Base-by-base conservation (phyloP, 2,113 vertebrate species). In the Campylomormyrus tamandua region DNA sequence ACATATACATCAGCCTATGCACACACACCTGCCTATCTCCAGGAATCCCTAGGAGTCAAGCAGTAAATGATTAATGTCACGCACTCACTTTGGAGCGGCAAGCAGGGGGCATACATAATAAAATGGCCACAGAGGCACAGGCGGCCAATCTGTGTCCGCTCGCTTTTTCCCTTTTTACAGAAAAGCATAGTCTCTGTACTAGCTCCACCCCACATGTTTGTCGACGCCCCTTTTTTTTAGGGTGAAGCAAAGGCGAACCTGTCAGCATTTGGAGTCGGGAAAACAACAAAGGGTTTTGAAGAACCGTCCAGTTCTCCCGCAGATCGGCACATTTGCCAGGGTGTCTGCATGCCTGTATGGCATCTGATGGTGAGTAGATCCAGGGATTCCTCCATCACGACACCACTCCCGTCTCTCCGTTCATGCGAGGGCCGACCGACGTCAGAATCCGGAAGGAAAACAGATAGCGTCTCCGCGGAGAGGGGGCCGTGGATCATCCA, bases 1-100 rank as follows among this genome's bases (percentile, higher is more conserved):
- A 27, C 87, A 10, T 87, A 13, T 42, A 50, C 48, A 11, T 35
- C 11, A 77, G 5, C 6, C 1, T 77, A 77, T 17, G 53, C 86
- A 58, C 50, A 87, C 50, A 24, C 86, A 88, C 87, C 19, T 24
- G 52, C 50, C 24, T 39, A 17, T 77, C 70, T 35, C 70, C 70
- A 31, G 27, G 24, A 10, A 58, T 74, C 62, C 83, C 35, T 58
- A n/a, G 42, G 42, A 66, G 77, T 35, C 24, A 77, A 70, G 88
- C 86, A 10, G 89, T 90, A 39, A 91, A 90, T 89, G 19, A 90
- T 87, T 89, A 84, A 83, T 91, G 66, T 17, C 49, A 3, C 39
- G 24, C 39, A 27, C 13, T 77, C 52, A 39, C 53, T 52, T 17
- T 17, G 31, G 70, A 31, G 31, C 0, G 35, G 27, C 45, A 19